Evolutionary conservation across 2,113 vertebrate species (phyloP).

Genomic region (Fukomys damarensis): DNA sequence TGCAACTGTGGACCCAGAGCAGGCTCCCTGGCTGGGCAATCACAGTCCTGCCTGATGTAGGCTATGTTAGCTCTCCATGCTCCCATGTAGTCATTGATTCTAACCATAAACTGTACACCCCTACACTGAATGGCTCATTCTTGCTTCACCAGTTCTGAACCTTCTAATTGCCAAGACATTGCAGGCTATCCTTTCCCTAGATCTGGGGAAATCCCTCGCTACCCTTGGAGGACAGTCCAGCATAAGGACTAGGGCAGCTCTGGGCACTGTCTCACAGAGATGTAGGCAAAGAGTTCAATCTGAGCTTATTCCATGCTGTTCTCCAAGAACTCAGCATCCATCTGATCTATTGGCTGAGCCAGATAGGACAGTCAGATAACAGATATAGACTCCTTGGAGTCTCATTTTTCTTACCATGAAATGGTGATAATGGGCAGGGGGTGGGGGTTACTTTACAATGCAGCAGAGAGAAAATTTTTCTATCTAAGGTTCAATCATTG

Average conservation of each 20-base stretch:
- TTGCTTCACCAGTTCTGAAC: background rate
- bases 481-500: background rate
- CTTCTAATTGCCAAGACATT: background rate
- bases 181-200: background rate
- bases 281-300: background rate
- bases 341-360: background rate
- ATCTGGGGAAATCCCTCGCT: background rate
- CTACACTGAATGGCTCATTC: background rate
- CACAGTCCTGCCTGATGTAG: background rate
- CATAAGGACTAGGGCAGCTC: background rate
- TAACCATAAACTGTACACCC: background rate
- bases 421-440: fast-evolving
- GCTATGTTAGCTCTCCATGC: background rate
- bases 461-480: background rate
- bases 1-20: no score
- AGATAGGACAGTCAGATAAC: background rate
- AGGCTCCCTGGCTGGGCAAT: background rate
- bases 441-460: background rate
- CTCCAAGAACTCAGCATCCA: background rate
- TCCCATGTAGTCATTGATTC: background rate
- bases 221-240: background rate
- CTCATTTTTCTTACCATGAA: background rate
- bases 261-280: background rate
- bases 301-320: background rate
- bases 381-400: background rate